These are phyloP conservation scores for Adelosebastes latens DNA, from an alignment of 2,797 vertebrate genomes.

Conservation along the genomic window DNA sequence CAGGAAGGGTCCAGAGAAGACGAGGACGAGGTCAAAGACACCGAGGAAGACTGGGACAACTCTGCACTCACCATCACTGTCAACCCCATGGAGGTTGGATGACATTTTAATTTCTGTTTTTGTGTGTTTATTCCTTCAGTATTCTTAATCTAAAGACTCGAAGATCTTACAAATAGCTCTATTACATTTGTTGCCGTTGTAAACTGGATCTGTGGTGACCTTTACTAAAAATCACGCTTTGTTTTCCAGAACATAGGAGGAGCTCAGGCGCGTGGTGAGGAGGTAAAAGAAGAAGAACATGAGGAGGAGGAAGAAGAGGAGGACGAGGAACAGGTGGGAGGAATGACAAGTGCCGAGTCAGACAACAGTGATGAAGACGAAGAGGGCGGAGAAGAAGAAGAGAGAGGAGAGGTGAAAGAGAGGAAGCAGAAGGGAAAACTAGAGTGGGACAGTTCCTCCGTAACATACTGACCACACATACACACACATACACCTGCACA, in stretches of 20 bases:
- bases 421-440: conserved; percentile 86
- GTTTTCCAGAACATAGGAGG: conserved; percentile 87
- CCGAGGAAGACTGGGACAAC: conserved; percentile 93
- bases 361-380: conserved; percentile 90
- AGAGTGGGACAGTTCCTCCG: conserved; percentile 91
- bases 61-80: conserved; percentile 94
- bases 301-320: conserved; percentile 87
- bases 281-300: conserved; percentile 66
- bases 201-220: background rate
- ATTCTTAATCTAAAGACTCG: background rate
- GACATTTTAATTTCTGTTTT: background rate
- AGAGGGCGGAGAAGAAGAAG: conserved; percentile 68
- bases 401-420: conserved; percentile 59
- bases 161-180: background rate
- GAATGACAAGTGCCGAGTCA: conserved; percentile 89
- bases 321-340: conserved; percentile 84
- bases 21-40: conserved; percentile 84
- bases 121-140: background rate
- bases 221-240: background rate
- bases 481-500: conserved; percentile 10
- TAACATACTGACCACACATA: conserved; percentile 83
- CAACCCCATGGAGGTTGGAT: conserved; percentile 95
- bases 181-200: background rate
- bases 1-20: conserved; percentile 84
- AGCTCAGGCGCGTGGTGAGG: conserved; percentile 68